Evolutionary conservation across 2,888 invertebrate species (phyloP), one percentile per base, ranked within the genome.

Genomic region (Epistrophella euchroma): DNA sequence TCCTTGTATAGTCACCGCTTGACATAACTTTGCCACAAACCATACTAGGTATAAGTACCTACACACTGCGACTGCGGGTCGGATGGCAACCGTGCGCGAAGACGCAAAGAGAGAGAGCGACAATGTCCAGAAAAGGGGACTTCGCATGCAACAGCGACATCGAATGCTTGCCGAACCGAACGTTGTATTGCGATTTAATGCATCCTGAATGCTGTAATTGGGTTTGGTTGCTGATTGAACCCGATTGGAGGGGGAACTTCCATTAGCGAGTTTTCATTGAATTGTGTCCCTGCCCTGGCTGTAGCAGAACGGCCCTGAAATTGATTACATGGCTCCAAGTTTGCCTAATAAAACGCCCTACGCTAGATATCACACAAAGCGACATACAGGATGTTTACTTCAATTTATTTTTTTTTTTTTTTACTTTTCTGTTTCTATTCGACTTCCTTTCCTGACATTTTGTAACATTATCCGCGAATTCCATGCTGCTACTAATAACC

Each of bases 171-270:
- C 19, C 55, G 37, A 71, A 76, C 19, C 35, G 40, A 71, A 76
- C 64, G 64, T 19, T 19, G 19, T 32, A 66, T 72, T 76, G 62
- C 83, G 68, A 86, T 78, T 86, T 86, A 86, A 86, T 86, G 78
- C 78, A 82, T 81, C 86, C 86, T 74, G 82, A 77, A 72, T 64
- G 50, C 82, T 66, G 77, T 86, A 86, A 86, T 86, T 86, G 86
- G 86, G 64, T 40, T 84, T 74, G 56, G 43, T 35, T 81, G 55
- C 77, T 86, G 77, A 86, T 81, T 81, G 77, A 86, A 81, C 50
- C 70, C 77, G 85, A 86, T 71, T 78, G 77, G 86, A 78, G 86
- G 56, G 68, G 85, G 52, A 50, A 71, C 58, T 60, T 70, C 77
- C 78, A 83, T 78, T 78, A 83, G 77, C 32, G 71, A 60, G 62